Percentiles rank a stretch among this genome's conserved stretches.
Conservation (phyloP, 2,797 vertebrate species). For the Scolopax rusticola region DNA sequence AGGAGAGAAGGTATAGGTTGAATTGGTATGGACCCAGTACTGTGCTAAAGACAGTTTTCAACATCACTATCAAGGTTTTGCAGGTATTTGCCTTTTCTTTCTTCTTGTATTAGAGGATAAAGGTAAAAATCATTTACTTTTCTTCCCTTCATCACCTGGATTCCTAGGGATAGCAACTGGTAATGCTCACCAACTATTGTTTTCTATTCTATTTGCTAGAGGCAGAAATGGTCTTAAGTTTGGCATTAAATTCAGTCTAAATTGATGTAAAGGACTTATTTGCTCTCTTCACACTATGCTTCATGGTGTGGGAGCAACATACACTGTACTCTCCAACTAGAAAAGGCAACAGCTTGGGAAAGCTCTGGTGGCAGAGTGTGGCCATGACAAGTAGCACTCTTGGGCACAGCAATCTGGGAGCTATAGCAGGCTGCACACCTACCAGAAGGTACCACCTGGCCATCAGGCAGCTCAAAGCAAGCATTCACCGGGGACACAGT, state of each 20-base stretch:
- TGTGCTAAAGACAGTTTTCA: not conserved
- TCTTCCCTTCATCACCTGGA: not conserved
- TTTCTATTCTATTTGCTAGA: not conserved
- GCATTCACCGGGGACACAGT: not conserved
- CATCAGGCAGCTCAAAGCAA: not conserved
- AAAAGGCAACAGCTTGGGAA: not conserved
- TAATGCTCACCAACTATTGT: not conserved
- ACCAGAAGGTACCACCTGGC: not conserved
- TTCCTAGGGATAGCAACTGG: not conserved
- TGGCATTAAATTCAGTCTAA: not conserved
- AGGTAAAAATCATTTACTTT: not conserved
- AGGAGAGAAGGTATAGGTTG: not conserved
- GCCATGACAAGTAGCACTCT: not conserved
- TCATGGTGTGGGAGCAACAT: not conserved
- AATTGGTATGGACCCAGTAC: not conserved
- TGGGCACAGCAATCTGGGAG: fast-evolving
- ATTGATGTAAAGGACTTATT: not conserved
- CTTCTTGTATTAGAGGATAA: not conserved
- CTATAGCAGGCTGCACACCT: not conserved
- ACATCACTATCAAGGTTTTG: not conserved
- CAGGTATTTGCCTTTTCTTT: not conserved
- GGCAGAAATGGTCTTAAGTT: not conserved
- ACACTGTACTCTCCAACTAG: not conserved
- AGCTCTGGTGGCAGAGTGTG: not conserved
- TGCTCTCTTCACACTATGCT: not conserved